These are phyloP conservation scores for Pseudomugil tenellus DNA, from an alignment of 2,797 vertebrate species.

Conservation along the genomic window DNA sequence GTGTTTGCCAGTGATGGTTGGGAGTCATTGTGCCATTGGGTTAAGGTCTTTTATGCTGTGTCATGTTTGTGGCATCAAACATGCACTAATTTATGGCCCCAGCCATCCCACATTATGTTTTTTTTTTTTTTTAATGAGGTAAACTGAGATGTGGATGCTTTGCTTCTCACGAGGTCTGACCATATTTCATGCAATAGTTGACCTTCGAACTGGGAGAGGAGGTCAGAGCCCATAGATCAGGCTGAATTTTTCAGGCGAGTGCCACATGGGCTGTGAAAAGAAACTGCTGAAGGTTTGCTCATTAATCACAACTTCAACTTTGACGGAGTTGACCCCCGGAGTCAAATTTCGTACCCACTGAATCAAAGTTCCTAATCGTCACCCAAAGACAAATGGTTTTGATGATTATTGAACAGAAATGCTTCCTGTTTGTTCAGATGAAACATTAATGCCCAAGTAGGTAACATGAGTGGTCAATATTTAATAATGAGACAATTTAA, in stretches of 20 bases:
- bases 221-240: slow-evolving; percentile 70
- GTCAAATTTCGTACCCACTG: slow-evolving; percentile 46
- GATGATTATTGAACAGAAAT: slow-evolving; percentile 14
- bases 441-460: no score
- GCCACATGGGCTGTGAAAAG: slow-evolving; percentile 58
- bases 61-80: slow-evolving; percentile 42
- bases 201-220: slow-evolving; percentile 66
- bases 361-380: slow-evolving; percentile 46
- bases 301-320: slow-evolving; percentile 71
- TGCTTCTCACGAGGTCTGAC: slow-evolving; percentile 48
- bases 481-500: no score
- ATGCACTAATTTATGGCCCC: slow-evolving; percentile 40
- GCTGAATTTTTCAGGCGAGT: slow-evolving; percentile 59
- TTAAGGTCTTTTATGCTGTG: slow-evolving; percentile 33
- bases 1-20: slow-evolving; percentile 19
- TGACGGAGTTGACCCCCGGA: slow-evolving; percentile 52
- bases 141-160: slow-evolving; percentile 50
- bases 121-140: slow-evolving; percentile 57
- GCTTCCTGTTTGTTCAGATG: slow-evolving; percentile 3
- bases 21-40: slow-evolving; percentile 16
- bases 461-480: neutral
- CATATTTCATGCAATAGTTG: slow-evolving; percentile 76
- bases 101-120: slow-evolving; percentile 25
- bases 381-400: slow-evolving; percentile 40
- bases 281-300: slow-evolving; percentile 51